Conservation (phyloP, 1,140 invertebrate species). For the Plectus sambesii region DNA sequence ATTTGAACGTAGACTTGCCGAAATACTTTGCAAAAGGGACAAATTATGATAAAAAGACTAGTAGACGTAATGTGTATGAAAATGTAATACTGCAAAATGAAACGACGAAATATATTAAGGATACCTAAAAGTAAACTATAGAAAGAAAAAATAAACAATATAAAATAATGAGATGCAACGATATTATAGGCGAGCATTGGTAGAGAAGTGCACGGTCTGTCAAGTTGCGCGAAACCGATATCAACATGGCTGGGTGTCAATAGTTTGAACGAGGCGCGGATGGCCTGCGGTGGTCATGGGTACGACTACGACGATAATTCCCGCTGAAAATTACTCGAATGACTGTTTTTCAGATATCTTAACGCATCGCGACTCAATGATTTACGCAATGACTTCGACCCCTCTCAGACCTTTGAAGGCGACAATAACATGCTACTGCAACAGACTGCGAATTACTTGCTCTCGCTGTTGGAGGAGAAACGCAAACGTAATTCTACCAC, state of each 20-base stretch:
- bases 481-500: background rate
- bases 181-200: no score
- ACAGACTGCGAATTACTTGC: constrained; percentile 79
- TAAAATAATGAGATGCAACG: no score
- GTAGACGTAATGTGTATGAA: no score
- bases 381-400: constrained; percentile 74
- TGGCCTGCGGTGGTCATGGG: constrained; percentile 70
- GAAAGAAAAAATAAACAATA: constrained; percentile 53
- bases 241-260: constrained; percentile 69
- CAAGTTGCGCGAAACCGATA: constrained; percentile 72
- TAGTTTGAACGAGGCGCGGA: constrained; percentile 75
- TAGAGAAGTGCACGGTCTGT: constrained; percentile 78
- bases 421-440: constrained; percentile 89
- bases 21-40: background rate
- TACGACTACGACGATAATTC: constrained; percentile 52
- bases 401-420: constrained; percentile 84
- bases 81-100: no score
- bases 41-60: no score
- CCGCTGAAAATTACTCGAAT: background rate
- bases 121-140: background rate
- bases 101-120: background rate
- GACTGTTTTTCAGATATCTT: constrained; percentile 15
- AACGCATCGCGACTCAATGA: constrained; percentile 65
- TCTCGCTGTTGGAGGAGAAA: constrained; percentile 44
- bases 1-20: background rate